Evolutionary conservation across 2,113 vertebrate species (phyloP).

Genomic region (Cepphus grylle): DNA sequence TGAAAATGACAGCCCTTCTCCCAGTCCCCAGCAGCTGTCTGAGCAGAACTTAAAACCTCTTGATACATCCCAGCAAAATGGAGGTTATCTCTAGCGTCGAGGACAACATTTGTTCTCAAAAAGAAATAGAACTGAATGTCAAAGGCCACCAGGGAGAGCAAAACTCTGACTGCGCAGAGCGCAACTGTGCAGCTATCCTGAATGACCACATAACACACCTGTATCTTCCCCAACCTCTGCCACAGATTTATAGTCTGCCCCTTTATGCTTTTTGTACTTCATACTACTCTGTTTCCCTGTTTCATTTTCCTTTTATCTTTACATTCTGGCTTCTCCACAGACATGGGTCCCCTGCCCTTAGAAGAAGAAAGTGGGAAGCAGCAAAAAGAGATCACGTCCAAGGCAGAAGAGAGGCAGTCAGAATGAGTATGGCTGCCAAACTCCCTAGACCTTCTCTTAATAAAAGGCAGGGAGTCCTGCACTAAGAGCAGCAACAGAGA

Average conservation of each 20-base stretch:
- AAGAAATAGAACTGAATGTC: background rate
- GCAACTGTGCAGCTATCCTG: background rate
- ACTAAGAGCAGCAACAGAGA: background rate
- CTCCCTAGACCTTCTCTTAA: background rate
- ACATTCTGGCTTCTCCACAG: background rate
- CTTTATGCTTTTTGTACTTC: background rate
- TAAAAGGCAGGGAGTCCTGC: background rate
- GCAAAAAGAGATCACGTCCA: background rate
- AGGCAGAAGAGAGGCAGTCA: background rate
- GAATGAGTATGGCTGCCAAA: background rate
- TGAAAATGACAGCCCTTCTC: background rate
- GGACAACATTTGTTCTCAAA: background rate
- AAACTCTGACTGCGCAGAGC: background rate
- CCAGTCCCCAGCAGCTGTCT: background rate
- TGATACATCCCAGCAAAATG: background rate
- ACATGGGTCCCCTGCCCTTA: background rate
- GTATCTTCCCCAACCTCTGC: background rate
- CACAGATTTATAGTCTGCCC: background rate
- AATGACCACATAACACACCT: background rate
- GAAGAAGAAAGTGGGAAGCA: background rate
- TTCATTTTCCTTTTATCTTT: background rate
- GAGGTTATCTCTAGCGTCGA: background rate
- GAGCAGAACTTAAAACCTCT: background rate
- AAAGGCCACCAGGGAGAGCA: background rate
- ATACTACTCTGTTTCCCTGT: background rate